phyloP scores from a whole-genome alignment of 2,113 vertebrate genomes.

The Galbula dea region DNA sequence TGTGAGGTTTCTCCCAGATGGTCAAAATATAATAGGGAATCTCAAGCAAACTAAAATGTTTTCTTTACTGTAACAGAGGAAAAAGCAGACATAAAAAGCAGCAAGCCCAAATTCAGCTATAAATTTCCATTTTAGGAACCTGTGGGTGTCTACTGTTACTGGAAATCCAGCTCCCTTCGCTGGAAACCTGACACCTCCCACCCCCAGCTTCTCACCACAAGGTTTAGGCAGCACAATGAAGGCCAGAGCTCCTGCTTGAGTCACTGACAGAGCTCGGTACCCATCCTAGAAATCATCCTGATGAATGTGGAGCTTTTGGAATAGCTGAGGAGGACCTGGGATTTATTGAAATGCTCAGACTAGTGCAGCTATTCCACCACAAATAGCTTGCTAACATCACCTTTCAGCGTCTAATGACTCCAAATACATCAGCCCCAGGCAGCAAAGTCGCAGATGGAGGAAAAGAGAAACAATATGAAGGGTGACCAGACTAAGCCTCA shows the following conservation, averaged over 20 bases:
- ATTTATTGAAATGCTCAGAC: not conserved
- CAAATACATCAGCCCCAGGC: not conserved
- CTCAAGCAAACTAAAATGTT: not conserved
- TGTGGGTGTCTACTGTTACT: constrained; percentile 47
- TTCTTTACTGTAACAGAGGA: not conserved
- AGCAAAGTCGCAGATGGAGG: not conserved
- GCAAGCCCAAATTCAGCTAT: not conserved
- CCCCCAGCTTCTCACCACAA: constrained; percentile 44
- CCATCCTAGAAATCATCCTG: not conserved
- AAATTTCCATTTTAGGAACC: constrained; percentile 40
- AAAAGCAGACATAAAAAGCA: constrained; percentile 2
- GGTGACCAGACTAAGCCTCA: not conserved
- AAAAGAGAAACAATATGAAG: not conserved
- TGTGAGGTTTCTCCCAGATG: not conserved
- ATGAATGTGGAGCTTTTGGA: not conserved
- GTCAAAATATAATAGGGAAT: not conserved
- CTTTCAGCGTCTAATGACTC: not conserved
- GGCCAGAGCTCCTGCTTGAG: constrained; percentile 31
- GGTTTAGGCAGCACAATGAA: not conserved
- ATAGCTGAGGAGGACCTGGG: constrained; percentile 17
- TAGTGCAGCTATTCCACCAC: not conserved
- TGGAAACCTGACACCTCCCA: constrained; percentile 56
- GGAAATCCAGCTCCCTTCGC: constrained; percentile 42
- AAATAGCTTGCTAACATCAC: not conserved
- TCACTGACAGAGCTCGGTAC: not conserved